Percentiles rank a stretch among this genome's conserved stretches.
Evolutionary conservation across 2,888 invertebrate genomes (phyloP).

Genomic region (Andrena bicolor): DNA sequence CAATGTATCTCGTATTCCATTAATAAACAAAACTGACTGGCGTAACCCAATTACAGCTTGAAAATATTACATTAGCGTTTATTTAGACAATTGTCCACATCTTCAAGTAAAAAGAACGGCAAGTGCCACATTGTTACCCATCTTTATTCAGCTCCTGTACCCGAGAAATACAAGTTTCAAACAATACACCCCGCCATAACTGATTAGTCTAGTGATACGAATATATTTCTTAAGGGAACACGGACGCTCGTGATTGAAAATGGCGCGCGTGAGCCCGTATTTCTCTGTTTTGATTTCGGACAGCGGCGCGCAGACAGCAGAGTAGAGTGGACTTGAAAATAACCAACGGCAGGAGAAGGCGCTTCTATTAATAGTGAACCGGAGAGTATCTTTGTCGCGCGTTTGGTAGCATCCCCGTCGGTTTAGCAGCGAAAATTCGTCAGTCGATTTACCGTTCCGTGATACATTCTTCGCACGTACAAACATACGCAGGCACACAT

Average conservation of each 20-base stretch:
- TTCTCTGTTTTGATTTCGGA: slow-evolving; percentile 75
- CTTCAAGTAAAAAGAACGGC: neutral
- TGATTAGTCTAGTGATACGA: neutral
- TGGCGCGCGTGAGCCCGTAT: slow-evolving; percentile 56
- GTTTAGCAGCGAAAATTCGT: slow-evolving; percentile 69
- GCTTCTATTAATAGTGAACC: slow-evolving; percentile 81
- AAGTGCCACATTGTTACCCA: neutral
- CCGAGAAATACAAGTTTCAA: neutral
- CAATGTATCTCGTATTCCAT: neutral
- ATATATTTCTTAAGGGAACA: slow-evolving; percentile 4
- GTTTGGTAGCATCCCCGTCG: slow-evolving; percentile 66
- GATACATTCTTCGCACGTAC: slow-evolving; percentile 62
- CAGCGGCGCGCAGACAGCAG: slow-evolving; percentile 68
- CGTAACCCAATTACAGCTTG: neutral
- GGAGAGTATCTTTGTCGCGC: slow-evolving; percentile 79
- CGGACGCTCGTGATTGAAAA: slow-evolving; percentile 40
- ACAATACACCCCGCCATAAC: neutral
- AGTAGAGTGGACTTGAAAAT: slow-evolving; percentile 82
- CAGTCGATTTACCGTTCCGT: slow-evolving; percentile 70
- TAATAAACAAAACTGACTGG: neutral
- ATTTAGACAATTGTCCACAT: neutral
- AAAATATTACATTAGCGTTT: neutral
- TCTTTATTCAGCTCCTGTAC: neutral
- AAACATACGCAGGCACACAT: slow-evolving; percentile 34
- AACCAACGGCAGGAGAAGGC: slow-evolving; percentile 80